Conservation (phyloP, 2,113 vertebrate species). For the Ammodytes dubius region DNA sequence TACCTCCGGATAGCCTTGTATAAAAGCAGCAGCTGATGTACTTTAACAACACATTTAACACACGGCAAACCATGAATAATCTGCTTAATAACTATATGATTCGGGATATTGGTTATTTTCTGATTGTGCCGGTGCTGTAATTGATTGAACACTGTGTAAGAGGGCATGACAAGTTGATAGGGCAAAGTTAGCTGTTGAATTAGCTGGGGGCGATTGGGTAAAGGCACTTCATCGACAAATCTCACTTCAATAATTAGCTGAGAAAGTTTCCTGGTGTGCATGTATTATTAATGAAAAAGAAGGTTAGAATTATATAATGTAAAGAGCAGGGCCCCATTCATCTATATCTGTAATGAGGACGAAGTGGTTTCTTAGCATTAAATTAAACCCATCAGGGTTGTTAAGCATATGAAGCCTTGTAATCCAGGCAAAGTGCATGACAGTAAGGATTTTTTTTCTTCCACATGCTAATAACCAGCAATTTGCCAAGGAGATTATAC, state of each 20-base stretch:
- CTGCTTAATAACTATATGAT: not conserved
- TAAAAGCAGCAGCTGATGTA: conserved; percentile 1
- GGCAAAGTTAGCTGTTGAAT: conserved; percentile 58
- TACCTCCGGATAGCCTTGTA: not conserved
- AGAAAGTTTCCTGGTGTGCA: conserved; percentile 1
- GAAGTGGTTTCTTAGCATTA: conserved; percentile 4
- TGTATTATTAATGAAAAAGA: conserved; percentile 7
- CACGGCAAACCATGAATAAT: not conserved
- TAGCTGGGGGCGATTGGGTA: conserved; percentile 34
- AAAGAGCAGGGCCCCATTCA: not conserved
- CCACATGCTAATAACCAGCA: not conserved
- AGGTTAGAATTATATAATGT: conserved; percentile 1
- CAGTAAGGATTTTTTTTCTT: not conserved
- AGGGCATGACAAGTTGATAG: conserved; percentile 27
- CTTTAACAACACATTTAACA: conserved; percentile 2
- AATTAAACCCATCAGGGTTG: conserved; percentile 5
- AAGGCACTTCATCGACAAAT: conserved; percentile 40
- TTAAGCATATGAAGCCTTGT: not conserved
- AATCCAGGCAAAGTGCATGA: not conserved
- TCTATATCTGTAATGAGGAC: conserved; percentile 12
- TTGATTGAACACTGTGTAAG: conserved; percentile 30
- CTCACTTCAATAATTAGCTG: conserved; percentile 43
- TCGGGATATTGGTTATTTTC: not conserved
- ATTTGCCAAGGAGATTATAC: not conserved
- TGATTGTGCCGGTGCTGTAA: conserved; percentile 29